These are phyloP conservation scores for Falco rusticolus DNA, from an alignment of 2,797 vertebrate genomes.

Conservation along the genomic window DNA sequence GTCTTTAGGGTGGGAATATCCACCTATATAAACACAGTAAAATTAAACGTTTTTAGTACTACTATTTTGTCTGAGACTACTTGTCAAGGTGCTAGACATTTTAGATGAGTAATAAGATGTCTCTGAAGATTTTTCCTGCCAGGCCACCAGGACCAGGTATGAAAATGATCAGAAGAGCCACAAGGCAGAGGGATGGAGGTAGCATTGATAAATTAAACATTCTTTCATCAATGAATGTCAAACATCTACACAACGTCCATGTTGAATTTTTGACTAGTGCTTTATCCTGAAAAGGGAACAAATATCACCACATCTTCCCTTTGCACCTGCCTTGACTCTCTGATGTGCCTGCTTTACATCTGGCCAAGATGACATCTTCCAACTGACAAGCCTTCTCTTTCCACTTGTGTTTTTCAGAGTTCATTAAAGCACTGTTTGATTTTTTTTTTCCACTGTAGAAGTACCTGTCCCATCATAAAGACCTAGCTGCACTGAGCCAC, in stretches of 20 bases:
- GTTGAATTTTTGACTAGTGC: background rate
- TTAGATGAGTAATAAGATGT: background rate
- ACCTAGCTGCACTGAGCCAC: background rate
- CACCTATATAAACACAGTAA: background rate
- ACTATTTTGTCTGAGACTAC: background rate
- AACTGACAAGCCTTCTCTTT: background rate
- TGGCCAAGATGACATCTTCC: background rate
- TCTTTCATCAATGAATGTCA: background rate
- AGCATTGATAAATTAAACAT: background rate
- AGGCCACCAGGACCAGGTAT: background rate
- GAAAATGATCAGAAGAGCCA: background rate
- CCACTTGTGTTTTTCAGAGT: background rate
- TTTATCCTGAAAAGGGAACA: background rate
- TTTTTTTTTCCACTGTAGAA: background rate
- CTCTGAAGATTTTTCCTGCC: background rate
- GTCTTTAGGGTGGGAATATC: background rate
- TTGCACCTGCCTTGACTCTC: background rate
- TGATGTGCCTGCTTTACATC: background rate
- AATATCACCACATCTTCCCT: background rate
- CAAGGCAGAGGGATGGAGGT: background rate
- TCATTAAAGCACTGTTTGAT: background rate
- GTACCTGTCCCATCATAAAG: background rate
- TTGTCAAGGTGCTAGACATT: background rate
- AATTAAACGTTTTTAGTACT: background rate
- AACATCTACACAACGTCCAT: background rate